A percentile compares a stretch with the other conserved stretches of the same genome.
phyloP scores from a whole-genome alignment of 1,140 invertebrate genomes.

The Penaeus vannamei region DNA sequence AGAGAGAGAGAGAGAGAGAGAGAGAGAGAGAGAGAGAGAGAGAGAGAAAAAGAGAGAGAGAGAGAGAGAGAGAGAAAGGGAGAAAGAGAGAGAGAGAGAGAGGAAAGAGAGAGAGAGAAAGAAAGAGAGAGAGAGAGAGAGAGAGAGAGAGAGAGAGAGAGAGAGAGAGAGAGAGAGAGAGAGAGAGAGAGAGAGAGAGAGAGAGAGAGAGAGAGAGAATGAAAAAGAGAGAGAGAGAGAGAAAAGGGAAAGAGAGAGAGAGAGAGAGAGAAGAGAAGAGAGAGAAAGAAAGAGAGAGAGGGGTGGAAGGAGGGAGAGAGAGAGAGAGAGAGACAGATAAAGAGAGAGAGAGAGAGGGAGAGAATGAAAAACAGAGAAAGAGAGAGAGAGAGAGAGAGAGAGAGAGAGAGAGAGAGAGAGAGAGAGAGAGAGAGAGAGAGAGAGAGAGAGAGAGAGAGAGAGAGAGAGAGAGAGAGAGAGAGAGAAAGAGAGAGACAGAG shows the following conservation, averaged over 20 bases:
- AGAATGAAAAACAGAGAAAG: neutral
- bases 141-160: neutral
- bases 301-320: slow-evolving; percentile 49
- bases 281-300: slow-evolving; percentile 49
- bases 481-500: neutral
- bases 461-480: neutral
- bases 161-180: neutral
- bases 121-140: neutral
- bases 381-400: neutral
- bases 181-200: neutral
- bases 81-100: neutral
- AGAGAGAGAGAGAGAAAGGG: neutral
- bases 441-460: neutral
- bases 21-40: neutral
- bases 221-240: neutral
- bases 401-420: neutral
- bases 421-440: neutral
- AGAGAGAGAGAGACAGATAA: neutral
- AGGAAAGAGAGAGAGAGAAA: neutral
- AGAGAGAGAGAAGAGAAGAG: slow-evolving; percentile 32
- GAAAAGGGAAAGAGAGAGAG: slow-evolving; percentile 7
- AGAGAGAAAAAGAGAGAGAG: neutral
- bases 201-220: neutral
- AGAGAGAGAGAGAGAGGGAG: neutral
- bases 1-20: neutral